A percentile compares a stretch with the other conserved stretches of the same genome.
phyloP scores from a whole-genome alignment of 2,113 vertebrate species.

The Sminthopsis crassicaudata region DNA sequence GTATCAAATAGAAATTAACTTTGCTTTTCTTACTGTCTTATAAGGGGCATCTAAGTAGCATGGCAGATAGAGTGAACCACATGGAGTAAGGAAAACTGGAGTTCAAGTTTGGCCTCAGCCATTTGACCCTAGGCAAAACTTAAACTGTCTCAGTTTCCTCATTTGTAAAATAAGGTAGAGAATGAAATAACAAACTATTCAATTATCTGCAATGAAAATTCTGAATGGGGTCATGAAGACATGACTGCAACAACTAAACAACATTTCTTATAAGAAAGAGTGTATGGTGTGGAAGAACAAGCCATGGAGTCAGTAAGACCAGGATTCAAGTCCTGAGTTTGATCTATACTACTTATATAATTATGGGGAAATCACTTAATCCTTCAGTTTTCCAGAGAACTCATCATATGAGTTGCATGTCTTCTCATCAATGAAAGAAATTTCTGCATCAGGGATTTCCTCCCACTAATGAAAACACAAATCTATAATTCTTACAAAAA shows the following conservation, averaged over 20 bases:
- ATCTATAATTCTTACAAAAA: background rate
- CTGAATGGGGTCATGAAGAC: background rate
- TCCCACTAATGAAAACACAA: background rate
- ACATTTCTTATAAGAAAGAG: background rate
- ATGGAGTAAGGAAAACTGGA: background rate
- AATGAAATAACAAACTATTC: background rate
- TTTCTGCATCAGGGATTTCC: background rate
- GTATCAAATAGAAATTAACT: background rate
- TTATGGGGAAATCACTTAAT: background rate
- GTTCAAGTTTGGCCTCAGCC: no score
- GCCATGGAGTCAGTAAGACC: background rate
- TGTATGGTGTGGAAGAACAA: background rate
- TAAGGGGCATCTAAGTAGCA: background rate
- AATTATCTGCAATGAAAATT: background rate
- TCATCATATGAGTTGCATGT: background rate
- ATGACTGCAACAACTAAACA: background rate
- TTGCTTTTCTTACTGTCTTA: background rate
- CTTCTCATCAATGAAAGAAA: no score
- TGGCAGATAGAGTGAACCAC: background rate
- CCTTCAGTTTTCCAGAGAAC: background rate
- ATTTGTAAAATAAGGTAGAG: background rate
- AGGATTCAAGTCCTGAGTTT: background rate
- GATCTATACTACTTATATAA: background rate
- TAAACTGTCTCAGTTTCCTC: background rate
- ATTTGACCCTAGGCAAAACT: background rate